A percentile compares a stretch with the other conserved stretches of the same genome.
phyloP scores from a whole-genome alignment of 2,888 invertebrate genomes.

The Tribolium freemani region DNA sequence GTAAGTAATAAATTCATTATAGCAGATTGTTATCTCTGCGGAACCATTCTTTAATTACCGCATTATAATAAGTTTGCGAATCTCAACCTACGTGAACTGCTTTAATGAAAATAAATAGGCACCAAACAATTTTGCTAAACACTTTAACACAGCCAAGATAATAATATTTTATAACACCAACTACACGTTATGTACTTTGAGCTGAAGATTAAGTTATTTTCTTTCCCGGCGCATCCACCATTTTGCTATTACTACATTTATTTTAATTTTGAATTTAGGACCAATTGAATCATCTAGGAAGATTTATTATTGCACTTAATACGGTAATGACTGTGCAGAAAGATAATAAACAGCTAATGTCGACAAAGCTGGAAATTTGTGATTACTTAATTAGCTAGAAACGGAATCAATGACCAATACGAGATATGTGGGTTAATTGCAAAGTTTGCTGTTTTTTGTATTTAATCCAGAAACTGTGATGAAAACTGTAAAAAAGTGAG shows the following conservation, averaged over 20 bases:
- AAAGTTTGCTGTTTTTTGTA: no score
- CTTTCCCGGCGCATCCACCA: background rate
- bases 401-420: no score
- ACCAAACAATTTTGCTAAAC: background rate
- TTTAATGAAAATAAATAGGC: background rate
- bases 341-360: background rate
- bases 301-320: no score
- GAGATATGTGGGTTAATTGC: no score
- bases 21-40: conserved; percentile 13
- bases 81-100: background rate
- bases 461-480: no score
- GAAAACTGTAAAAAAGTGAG: no score
- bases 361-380: background rate
- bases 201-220: background rate
- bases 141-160: background rate
- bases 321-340: background rate
- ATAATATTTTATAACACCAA: no score
- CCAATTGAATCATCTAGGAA: no score
- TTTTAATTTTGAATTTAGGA: no score
- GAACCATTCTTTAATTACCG: conserved; percentile 18
- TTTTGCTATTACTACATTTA: background rate
- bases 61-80: conserved; percentile 11
- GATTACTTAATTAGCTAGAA: no score
- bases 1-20: conserved; percentile 17
- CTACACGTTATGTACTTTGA: no score